phyloP scores from a whole-genome alignment of 2,888 invertebrate species.

The Epiblema foenella region DNA sequence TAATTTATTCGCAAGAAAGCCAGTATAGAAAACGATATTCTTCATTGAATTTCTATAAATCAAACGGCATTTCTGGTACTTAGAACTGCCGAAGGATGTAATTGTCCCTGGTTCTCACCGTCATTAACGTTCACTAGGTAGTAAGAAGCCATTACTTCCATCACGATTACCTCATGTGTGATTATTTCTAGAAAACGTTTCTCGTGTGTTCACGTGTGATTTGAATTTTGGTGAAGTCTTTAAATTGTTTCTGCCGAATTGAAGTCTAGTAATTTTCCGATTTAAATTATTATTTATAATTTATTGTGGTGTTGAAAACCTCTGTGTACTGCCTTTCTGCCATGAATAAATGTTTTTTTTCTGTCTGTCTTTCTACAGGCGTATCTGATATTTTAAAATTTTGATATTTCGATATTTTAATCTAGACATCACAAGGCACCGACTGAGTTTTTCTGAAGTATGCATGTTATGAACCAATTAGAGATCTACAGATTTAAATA shows the following conservation, averaged over 20 bases:
- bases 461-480: not conserved
- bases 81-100: slow-evolving; percentile 42
- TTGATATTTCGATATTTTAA: not conserved
- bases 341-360: no score
- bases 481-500: not conserved
- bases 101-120: slow-evolving; percentile 42
- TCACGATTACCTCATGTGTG: slow-evolving; percentile 41
- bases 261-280: not conserved
- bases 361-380: no score
- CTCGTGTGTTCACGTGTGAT: not conserved
- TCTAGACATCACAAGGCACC: not conserved
- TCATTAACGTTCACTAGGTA: slow-evolving; percentile 34
- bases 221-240: not conserved
- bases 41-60: slow-evolving; percentile 28
- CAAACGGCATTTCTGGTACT: slow-evolving; percentile 9
- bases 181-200: slow-evolving; percentile 35
- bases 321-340: no score
- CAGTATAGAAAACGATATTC: not conserved
- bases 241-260: not conserved
- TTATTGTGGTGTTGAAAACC: no score
- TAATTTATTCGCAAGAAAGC: not conserved
- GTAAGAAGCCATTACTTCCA: slow-evolving; percentile 40
- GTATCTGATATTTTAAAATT: no score
- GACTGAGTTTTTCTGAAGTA: not conserved
- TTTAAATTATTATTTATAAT: no score